A percentile compares a stretch with the other conserved stretches of the same genome.
Conservation (phyloP, 2,888 invertebrate species). For the Litoditis marina region DNA sequence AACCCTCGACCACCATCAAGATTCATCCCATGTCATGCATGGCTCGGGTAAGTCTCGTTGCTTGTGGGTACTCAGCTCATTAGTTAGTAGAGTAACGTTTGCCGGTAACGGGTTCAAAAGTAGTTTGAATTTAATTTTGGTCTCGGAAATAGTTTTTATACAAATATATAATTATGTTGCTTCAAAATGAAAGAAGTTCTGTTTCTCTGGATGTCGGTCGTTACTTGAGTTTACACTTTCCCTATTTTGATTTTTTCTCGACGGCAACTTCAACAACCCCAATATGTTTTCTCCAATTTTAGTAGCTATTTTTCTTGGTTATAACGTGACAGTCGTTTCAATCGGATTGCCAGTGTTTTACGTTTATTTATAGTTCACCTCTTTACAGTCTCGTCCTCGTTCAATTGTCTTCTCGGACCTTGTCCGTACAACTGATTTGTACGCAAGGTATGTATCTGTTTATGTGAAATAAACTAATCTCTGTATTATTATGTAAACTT, state of each 20-base stretch:
- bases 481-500: no score
- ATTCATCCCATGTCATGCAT: constrained; percentile 54
- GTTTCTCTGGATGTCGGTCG: no score
- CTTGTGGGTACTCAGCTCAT: background rate
- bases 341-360: background rate
- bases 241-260: no score
- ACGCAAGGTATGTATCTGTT: constrained; percentile 45
- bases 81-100: background rate
- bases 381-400: constrained; percentile 30
- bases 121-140: no score
- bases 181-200: no score
- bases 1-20: constrained; percentile 42
- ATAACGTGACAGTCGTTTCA: background rate
- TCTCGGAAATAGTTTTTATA: background rate
- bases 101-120: background rate
- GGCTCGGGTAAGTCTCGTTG: constrained; percentile 21
- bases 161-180: no score
- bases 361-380: background rate
- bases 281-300: no score
- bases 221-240: no score
- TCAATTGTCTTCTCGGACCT: constrained; percentile 56
- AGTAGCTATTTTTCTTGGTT: background rate
- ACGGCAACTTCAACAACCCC: no score
- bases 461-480: no score
- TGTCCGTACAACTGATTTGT: constrained; percentile 51